Conservation (phyloP, 2,888 invertebrate genomes). For the Anorthoa munda region DNA sequence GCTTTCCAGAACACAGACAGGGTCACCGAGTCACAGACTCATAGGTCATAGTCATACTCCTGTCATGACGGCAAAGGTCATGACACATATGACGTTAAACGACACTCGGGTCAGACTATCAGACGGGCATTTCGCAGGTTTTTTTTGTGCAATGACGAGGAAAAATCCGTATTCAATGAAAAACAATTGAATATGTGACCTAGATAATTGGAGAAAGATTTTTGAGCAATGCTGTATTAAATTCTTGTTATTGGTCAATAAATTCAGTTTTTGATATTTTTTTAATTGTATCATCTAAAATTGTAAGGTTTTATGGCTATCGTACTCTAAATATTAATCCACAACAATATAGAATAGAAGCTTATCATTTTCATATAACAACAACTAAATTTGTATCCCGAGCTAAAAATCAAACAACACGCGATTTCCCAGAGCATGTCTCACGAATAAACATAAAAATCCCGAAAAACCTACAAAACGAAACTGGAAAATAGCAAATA, state of each 20-base stretch:
- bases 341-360: too few relatives aligned
- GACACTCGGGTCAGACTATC: background rate
- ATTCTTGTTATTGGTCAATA: too few relatives aligned
- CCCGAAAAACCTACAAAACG: background rate
- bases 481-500: background rate
- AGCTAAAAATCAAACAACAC: background rate
- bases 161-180: slow-evolving; percentile 17
- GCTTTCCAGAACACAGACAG: background rate
- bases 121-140: slow-evolving; percentile 6
- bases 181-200: background rate
- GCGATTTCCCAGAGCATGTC: background rate
- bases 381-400: too few relatives aligned
- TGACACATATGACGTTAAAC: slow-evolving; percentile 16
- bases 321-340: too few relatives aligned
- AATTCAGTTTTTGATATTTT: too few relatives aligned
- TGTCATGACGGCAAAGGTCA: slow-evolving; percentile 13
- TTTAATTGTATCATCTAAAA: too few relatives aligned
- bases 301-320: too few relatives aligned
- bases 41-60: background rate
- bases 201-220: background rate
- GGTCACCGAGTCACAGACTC: slow-evolving; percentile 11
- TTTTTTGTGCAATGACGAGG: slow-evolving; percentile 28
- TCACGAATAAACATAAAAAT: background rate
- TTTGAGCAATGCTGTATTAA: background rate
- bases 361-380: too few relatives aligned